Base-by-base conservation (phyloP, 2,888 invertebrate genomes). In the Laothoe populi region DNA sequence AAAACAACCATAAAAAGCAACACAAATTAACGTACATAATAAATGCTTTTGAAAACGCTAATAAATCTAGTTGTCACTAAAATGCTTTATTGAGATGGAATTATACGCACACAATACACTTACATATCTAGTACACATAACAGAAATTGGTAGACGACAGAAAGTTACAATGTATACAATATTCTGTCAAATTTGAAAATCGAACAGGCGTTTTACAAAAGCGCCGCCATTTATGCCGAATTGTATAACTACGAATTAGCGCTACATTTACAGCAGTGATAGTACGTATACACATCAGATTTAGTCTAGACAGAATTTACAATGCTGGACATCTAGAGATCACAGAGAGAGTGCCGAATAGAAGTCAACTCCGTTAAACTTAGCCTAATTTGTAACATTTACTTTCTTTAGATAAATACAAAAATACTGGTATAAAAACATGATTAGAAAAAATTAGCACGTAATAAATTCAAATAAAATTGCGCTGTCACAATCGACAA, bases 1-100 rank as follows among this genome's bases (percentile, higher is more conserved):
- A 78, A 79, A 75, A 81, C 70, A 78, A 75, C 75, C 65, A 74
- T 71, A 71, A 75, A 78, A 79, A 78, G 71, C 75, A 75, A 74
- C 73, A 76, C 66, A 69, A 69, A 65, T 65, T 72, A 48, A 16
- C 23, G 7, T 19, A 60, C 40, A 60, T 48, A 24, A 49, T 60
- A 53, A 53, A 61, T 61, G 60, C 60, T 53, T 44, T 61, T 49
- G 31, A 53, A 53, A 53, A 35, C 13, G 53, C 24, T 49, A 19
- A 26, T 21, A 38, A 10, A 38, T 38, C 59, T 35, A 53, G 10
- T 53, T 53, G 19, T 53, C 53, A 53, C 35, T 11, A 19, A 53
- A 53, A 53, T 35, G 26, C 49, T 8, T 7, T 11, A 11, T 19
- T 31, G 19, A 53, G 10, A 16, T 35, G 35, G 35, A 3, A 35